These are phyloP conservation scores for Apis dorsata DNA, from an alignment of 1,140 invertebrate species.

Conservation along the genomic window DNA sequence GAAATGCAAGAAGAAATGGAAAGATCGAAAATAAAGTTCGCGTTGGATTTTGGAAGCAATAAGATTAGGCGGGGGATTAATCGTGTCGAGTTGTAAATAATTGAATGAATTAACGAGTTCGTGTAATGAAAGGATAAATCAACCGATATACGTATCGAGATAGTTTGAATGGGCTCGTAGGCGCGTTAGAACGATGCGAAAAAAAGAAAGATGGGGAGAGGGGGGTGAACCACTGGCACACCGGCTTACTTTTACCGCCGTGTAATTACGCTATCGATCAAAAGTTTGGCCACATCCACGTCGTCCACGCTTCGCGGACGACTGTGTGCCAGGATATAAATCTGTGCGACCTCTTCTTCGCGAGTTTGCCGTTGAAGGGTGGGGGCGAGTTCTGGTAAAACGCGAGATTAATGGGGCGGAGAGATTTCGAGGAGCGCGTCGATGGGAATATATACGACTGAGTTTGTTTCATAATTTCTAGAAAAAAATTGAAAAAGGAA, in stretches of 20 bases:
- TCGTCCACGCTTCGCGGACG: neutral
- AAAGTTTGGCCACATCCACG: slow-evolving; percentile 12
- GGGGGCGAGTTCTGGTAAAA: neutral
- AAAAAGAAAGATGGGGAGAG: neutral
- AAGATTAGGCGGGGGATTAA: slow-evolving; percentile 37
- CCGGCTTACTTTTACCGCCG: neutral
- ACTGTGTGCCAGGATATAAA: neutral
- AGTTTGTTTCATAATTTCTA: too few species aligned
- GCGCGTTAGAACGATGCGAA: neutral
- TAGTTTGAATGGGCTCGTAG: neutral
- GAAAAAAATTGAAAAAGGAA: too few species aligned
- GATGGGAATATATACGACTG: too few species aligned
- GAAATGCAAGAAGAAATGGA: neutral
- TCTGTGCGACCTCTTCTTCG: neutral
- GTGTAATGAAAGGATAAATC: slow-evolving; percentile 45
- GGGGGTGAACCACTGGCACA: neutral
- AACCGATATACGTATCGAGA: slow-evolving; percentile 30
- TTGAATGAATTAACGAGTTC: slow-evolving; percentile 21
- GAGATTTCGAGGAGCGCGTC: too few species aligned
- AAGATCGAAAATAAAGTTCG: neutral
- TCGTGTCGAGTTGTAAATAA: slow-evolving; percentile 32
- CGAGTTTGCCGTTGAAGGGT: neutral
- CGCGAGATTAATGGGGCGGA: neutral
- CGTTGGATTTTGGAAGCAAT: neutral
- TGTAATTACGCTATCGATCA: slow-evolving; percentile 34